phyloP scores from a whole-genome alignment of 2,797 vertebrate genomes.

The Sitta carolinensis region DNA sequence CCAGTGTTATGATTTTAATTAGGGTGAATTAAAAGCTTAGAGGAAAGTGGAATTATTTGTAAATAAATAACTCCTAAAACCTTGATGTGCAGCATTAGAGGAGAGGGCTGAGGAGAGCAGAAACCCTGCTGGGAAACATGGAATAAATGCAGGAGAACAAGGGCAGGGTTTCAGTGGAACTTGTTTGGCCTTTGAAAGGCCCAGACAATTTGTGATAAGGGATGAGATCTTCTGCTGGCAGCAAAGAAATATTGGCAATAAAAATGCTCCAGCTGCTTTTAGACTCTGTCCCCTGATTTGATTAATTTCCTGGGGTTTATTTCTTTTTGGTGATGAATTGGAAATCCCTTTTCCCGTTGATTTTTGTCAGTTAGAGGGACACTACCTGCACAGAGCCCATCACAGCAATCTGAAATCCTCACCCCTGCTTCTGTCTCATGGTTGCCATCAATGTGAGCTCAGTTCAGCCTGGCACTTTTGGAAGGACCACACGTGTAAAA shows the following conservation, averaged over 20 bases:
- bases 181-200: background rate
- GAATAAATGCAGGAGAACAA: background rate
- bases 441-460: rapidly evolving
- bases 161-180: background rate
- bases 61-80: background rate
- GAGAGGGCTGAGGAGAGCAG: background rate
- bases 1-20: background rate
- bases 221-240: background rate
- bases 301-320: background rate
- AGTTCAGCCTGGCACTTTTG: background rate
- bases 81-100: background rate
- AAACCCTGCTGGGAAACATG: background rate
- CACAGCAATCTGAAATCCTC: background rate
- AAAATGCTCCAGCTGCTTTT: background rate
- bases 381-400: background rate
- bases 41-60: background rate
- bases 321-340: background rate
- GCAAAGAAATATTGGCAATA: background rate
- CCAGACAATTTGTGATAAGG: background rate
- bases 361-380: background rate
- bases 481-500: background rate
- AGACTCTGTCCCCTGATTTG: background rate
- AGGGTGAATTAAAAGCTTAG: background rate
- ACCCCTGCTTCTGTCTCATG: rapidly evolving
- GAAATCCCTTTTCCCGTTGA: background rate